phyloP scores from a whole-genome alignment of 2,888 invertebrate genomes.

The Branchellion lobata region DNA sequence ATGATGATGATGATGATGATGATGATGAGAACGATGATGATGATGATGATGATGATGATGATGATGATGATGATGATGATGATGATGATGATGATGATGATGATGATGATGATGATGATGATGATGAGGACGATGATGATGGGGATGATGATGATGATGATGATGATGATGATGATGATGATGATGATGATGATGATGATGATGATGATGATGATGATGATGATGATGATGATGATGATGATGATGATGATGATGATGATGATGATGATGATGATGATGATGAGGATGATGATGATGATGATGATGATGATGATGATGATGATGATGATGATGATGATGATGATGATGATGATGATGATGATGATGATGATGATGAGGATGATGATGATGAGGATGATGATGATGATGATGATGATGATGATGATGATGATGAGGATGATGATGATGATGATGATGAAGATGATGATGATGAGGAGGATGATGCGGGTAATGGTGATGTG shows the following conservation, averaged over 20 bases:
- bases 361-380: no score
- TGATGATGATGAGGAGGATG: no score
- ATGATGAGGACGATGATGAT: no score
- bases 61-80: neutral
- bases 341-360: neutral
- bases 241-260: neutral
- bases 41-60: neutral
- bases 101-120: neutral
- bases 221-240: neutral
- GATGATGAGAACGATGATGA: neutral
- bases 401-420: no score
- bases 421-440: no score
- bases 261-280: no score
- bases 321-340: neutral
- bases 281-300: no score
- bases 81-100: neutral
- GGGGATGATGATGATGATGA: no score
- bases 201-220: conserved; percentile 20
- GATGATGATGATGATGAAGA: no score
- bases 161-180: neutral
- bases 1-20: neutral
- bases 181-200: neutral
- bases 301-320: neutral
- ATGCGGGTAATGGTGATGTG: no score
- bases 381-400: no score